Evolutionary conservation across 2,888 invertebrate species (phyloP).

Genomic region (Chirona hameri): DNA sequence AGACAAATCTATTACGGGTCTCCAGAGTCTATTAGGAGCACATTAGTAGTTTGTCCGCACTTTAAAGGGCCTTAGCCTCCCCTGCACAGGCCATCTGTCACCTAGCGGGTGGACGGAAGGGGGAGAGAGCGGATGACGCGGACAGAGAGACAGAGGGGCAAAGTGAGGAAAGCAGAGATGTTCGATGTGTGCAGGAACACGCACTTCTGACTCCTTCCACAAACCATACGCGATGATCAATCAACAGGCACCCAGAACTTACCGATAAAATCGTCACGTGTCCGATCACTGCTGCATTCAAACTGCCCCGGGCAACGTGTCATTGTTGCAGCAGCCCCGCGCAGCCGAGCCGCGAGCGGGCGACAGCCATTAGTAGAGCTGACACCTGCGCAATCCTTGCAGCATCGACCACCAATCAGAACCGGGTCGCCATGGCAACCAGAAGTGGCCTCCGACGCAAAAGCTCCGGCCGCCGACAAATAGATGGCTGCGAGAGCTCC

Average conservation of each 20-base stretch:
- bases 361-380: not conserved
- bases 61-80: not conserved
- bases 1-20: conserved; percentile 28
- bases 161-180: too few relatives aligned
- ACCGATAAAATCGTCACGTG: too few relatives aligned
- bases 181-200: too few relatives aligned
- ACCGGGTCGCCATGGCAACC: not conserved
- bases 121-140: not conserved
- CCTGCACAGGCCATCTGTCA: conserved; percentile 12
- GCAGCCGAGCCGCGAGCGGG: not conserved
- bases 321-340: not conserved
- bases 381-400: conserved; percentile 26
- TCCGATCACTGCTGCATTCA: too few relatives aligned
- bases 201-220: too few relatives aligned
- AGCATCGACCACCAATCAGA: conserved; percentile 24
- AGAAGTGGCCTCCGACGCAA: not conserved
- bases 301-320: not conserved
- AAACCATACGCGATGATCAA: too few relatives aligned
- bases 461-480: not conserved
- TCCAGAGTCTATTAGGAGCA: conserved; percentile 29
- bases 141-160: too few relatives aligned
- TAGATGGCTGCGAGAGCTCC: too few relatives aligned
- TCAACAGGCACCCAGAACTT: too few relatives aligned
- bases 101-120: not conserved
- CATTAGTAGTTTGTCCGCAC: conserved; percentile 30